Percentiles rank a stretch among this genome's conserved stretches.
Conservation (phyloP, 2,797 vertebrate species). For the Sparus aurata region DNA sequence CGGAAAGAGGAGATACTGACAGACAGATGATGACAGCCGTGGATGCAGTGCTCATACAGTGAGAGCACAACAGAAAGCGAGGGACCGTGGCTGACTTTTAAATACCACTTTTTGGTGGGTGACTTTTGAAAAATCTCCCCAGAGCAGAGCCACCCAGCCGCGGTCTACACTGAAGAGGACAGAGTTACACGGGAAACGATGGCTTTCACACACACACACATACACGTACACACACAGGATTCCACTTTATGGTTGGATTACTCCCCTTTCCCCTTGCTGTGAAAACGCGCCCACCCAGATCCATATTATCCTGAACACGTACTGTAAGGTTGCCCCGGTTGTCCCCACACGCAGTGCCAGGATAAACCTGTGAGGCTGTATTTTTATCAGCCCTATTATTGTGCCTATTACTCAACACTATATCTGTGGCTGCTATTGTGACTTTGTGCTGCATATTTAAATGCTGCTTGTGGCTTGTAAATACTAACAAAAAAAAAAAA, state of each 20-base stretch:
- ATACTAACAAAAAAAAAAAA: slow-evolving; percentile 11
- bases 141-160: slow-evolving; percentile 2
- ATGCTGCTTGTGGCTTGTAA: slow-evolving; percentile 73
- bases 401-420: slow-evolving; percentile 77
- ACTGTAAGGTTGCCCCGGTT: slow-evolving; percentile 34
- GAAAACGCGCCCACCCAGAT: slow-evolving; percentile 34
- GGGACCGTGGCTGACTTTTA: slow-evolving; percentile 10
- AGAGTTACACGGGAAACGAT: slow-evolving; percentile 19
- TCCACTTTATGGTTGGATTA: slow-evolving; percentile 72
- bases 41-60: not conserved
- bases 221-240: slow-evolving; percentile 20
- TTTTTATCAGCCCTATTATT: slow-evolving; percentile 66
- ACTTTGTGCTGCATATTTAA: slow-evolving; percentile 74
- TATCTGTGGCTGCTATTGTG: slow-evolving; percentile 77
- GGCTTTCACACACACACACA: slow-evolving; percentile 26
- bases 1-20: slow-evolving; percentile 88
- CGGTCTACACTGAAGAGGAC: slow-evolving; percentile 20
- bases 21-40: not conserved
- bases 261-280: slow-evolving; percentile 20
- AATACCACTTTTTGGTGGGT: slow-evolving; percentile 21
- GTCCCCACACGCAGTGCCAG: slow-evolving; percentile 68
- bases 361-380: slow-evolving; percentile 68
- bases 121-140: slow-evolving; percentile 22
- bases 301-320: slow-evolving; percentile 36
- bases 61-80: not conserved